Base-by-base conservation (phyloP, 1,140 invertebrate species). In the Solen grandis region DNA sequence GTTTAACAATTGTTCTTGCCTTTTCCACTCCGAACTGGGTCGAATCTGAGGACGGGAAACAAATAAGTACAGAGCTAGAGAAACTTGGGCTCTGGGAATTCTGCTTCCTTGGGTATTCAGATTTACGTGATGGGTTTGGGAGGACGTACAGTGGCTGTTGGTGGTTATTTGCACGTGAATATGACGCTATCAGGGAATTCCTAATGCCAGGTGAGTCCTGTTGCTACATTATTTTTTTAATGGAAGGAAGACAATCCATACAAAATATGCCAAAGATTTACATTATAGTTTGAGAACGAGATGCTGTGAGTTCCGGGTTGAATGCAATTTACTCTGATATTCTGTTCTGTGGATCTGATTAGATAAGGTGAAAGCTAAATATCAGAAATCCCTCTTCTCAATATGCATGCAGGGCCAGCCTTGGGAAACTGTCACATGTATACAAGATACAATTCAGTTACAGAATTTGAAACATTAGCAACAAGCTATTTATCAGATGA, bases 11-110 rank as follows among this genome's bases (percentile, higher is more conserved):
- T 69, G 90, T 97, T 2, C 95, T 98, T 75, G 95, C 97, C 2
- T 99, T 98, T 92, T 95, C 95, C 72, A 97, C 96, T 85, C 97
- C 97, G 0, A 98, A 99, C 89, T 99, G 97, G 97, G 95, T 98
- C 59, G 95, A 97, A 88, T 98, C 97, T 0, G 98, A 96, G 91
- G 94, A 96, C 75, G 96, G 97, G 86, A 97, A 97, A 36, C 22
- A 69, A 50, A n/a, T 55, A 2, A 13, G 22, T 1, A 80, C 77
- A 22, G 55, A 65, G 35, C 96, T 96, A 88, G 96, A 95, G 77
- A 94, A 94, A 85, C 97, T 99, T 96, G 98, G 98, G 0, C 90
- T 99, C 5, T 99, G 97, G 97, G 96, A 98, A 90, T 97, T 98
- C 89, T 99, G 97, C 89, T 99, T 99, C 88, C 94, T 97, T 83